Conservation (phyloP, 2,888 invertebrate genomes). For the Allygus modestus region DNA sequence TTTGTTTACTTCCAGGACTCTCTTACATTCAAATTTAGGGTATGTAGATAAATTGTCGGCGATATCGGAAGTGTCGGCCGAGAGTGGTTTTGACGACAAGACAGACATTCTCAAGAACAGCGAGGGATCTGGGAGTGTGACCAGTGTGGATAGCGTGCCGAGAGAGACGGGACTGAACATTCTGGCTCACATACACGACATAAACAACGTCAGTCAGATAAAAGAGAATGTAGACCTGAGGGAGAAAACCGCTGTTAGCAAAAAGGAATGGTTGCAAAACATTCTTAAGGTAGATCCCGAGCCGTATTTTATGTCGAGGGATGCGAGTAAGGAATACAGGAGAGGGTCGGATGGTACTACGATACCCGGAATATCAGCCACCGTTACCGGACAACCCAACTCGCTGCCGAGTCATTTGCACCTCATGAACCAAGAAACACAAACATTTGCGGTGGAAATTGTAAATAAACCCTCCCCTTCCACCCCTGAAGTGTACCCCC, state of each 20-base stretch:
- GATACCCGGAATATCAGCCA: background rate
- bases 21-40: conserved; percentile 38
- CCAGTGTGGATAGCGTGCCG: conserved; percentile 8
- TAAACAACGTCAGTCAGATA: background rate
- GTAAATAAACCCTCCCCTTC: conserved; percentile 47
- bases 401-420: conserved; percentile 49
- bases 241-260: conserved; percentile 43
- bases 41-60: conserved; percentile 49
- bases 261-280: conserved; percentile 42
- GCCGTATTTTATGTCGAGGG: conserved; percentile 23
- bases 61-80: conserved; percentile 47
- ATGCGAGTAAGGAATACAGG: background rate
- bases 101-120: conserved; percentile 8
- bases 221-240: conserved; percentile 20
- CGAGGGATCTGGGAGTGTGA: conserved; percentile 34
- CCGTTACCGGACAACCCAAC: background rate
- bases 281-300: conserved; percentile 22
- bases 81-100: conserved; percentile 47
- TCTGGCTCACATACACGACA: conserved; percentile 39
- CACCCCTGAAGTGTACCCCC: background rate
- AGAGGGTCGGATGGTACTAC: background rate
- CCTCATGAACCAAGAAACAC: conserved; percentile 43
- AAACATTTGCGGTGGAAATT: background rate
- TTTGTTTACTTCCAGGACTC: conserved; percentile 21
- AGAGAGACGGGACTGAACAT: conserved; percentile 38